Evolutionary conservation across 2,888 invertebrate species (phyloP).

Genomic region (Carabus problematicus): DNA sequence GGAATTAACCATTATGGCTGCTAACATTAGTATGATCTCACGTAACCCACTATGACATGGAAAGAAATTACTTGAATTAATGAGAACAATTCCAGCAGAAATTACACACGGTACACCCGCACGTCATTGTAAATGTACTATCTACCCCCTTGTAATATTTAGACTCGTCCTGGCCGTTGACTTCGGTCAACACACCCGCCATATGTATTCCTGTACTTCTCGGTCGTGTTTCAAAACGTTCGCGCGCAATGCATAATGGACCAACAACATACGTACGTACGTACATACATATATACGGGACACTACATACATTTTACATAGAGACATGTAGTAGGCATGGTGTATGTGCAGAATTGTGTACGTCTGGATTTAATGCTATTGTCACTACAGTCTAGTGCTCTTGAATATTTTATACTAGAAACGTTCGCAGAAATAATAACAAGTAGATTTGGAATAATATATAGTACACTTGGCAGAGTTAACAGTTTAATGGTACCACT

Average conservation of each 20-base stretch:
- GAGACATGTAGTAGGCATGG: conserved; percentile 18
- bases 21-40: background rate
- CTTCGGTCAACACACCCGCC: too few species aligned
- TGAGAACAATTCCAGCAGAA: background rate
- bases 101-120: background rate
- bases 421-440: conserved; percentile 32
- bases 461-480: too few species aligned
- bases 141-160: conserved; percentile 19
- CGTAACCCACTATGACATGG: background rate
- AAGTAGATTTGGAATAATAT: too few species aligned
- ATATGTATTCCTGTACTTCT: too few species aligned
- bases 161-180: conserved; percentile 2
- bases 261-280: conserved; percentile 7
- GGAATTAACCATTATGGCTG: too few species aligned
- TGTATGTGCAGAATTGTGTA: background rate
- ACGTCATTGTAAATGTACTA: background rate
- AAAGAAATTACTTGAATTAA: conserved; percentile 7
- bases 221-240: background rate
- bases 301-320: conserved; percentile 28
- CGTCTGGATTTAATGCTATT: conserved; percentile 34
- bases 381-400: conserved; percentile 29
- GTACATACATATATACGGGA: background rate
- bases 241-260: background rate
- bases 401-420: conserved; percentile 33
- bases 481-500: too few species aligned